Evolutionary conservation across 2,113 vertebrate species (phyloP), one percentile per base, ranked within the genome.

Genomic region (Laticauda laticaudata): DNA sequence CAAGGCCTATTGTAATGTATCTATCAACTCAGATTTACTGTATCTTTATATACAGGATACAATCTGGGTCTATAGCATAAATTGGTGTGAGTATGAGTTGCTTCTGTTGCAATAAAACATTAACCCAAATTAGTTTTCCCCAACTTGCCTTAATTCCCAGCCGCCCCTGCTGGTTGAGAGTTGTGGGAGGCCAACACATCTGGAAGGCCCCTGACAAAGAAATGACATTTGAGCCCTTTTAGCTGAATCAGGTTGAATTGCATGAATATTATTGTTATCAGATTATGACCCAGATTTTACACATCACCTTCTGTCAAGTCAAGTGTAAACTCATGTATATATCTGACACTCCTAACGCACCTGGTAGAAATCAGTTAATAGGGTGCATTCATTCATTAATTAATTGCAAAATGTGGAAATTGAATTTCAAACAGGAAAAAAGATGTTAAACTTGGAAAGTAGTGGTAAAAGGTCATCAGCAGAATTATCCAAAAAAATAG

Each of bases 351-450:
- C 91, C 94, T 95, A 96, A 94, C 95, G 87, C 92, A 96, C 92
- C 90, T 96, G 91, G 91, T 97, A 91, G 94, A 97, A 91, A 97
- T 94, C 97, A 97, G 97, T 98, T 97, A 98, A 97, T 97, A 95
- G 90, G 61, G 96, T 97, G 96, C 96, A 93, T 96, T 97, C 97
- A 97, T 98, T 98, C 96, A 91, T 98, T 98, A 98, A 98, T 97
- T 97, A 98, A 98, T 93, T 97, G 97, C 96, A 98, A 98, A 97
- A 96, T 88, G 95, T 97, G 96, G 94, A 98, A 98, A 98, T 97
- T 98, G 97, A 97, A 98, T 98, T 98, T 98, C 97, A 98, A 98
- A 98, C 97, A 94, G 93, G 86, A 96, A 96, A 96, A 96, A 95
- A 97, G 97, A 61, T 0, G 0, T 91, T 97, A 97, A 98, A 97